phyloP scores from a whole-genome alignment of 2,888 invertebrate species.

The Pteria penguin region DNA sequence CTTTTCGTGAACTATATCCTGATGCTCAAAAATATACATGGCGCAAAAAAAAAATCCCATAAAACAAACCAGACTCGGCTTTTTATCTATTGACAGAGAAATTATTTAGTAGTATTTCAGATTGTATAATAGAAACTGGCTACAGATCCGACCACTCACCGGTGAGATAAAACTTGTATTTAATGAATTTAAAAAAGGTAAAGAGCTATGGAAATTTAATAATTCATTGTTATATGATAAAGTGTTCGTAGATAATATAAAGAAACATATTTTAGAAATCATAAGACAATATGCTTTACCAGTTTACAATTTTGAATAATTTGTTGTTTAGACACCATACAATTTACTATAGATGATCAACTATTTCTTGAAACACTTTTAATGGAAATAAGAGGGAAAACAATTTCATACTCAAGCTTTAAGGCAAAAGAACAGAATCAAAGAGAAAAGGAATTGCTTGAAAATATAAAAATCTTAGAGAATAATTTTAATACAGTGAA shows the following conservation, averaged over 20 bases:
- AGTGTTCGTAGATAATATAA: neutral
- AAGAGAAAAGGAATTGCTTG: neutral
- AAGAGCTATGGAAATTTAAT: too few relatives aligned
- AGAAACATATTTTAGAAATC: too few relatives aligned
- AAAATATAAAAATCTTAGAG: neutral
- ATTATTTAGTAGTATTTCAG: neutral
- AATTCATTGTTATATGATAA: neutral
- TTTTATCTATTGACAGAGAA: slow-evolving; percentile 9
- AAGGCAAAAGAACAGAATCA: too few relatives aligned
- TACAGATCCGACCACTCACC: slow-evolving; percentile 25
- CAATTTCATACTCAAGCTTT: too few relatives aligned
- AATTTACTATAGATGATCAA: slow-evolving; percentile 30
- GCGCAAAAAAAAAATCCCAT: slow-evolving; percentile 25
- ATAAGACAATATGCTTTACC: too few relatives aligned
- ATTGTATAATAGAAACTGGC: neutral
- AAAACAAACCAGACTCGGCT: slow-evolving; percentile 27
- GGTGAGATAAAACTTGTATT: neutral
- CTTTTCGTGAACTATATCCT: too few relatives aligned
- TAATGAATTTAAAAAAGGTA: slow-evolving; percentile 16
- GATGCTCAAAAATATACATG: slow-evolving; percentile 14
- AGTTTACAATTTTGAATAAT: too few relatives aligned
- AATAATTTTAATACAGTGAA: neutral
- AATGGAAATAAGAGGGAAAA: too few relatives aligned
- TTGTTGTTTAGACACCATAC: too few relatives aligned
- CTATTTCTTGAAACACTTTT: slow-evolving; percentile 30